A percentile compares a stretch with the other conserved stretches of the same genome.
Conservation (phyloP, 35 echinoderm and acorn worm species). For the Heliocidaris erythrogramma region DNA sequence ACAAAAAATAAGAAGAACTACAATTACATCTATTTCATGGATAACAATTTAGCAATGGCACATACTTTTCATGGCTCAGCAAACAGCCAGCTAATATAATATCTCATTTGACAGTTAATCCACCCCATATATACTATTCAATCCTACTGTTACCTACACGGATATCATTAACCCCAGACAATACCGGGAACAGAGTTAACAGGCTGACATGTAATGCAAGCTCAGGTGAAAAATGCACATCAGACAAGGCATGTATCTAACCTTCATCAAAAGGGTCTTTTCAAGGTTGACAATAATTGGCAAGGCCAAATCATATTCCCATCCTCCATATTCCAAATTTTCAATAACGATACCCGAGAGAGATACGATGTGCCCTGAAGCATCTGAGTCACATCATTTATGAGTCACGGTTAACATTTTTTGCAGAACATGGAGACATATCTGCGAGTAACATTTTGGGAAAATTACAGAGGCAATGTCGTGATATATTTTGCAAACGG, state of each 20-base stretch:
- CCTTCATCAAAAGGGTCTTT: not conserved
- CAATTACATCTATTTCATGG: too few species aligned
- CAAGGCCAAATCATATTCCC: not conserved
- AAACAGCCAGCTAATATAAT: not conserved
- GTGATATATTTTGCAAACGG: too few species aligned
- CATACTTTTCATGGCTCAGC: not conserved
- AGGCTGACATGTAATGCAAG: not conserved
- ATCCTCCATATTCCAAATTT: not conserved
- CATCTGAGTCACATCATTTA: not conserved
- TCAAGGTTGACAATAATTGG: not conserved
- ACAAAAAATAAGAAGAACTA: too few species aligned
- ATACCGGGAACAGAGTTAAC: not conserved
- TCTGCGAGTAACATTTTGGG: too few species aligned
- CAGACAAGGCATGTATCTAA: not conserved
- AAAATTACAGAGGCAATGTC: too few species aligned
- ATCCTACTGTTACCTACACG: too few species aligned
- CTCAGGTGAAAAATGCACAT: not conserved
- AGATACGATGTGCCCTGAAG: not conserved
- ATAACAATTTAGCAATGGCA: not conserved
- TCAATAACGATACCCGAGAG: not conserved
- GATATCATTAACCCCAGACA: not conserved
- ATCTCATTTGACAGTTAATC: not conserved
- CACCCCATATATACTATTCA: not conserved
- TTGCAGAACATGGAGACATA: too few species aligned
- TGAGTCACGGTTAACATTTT: not conserved